Evolutionary conservation across 2,888 invertebrate species (phyloP).

Genomic region (Sceliomorpha sp.): DNA sequence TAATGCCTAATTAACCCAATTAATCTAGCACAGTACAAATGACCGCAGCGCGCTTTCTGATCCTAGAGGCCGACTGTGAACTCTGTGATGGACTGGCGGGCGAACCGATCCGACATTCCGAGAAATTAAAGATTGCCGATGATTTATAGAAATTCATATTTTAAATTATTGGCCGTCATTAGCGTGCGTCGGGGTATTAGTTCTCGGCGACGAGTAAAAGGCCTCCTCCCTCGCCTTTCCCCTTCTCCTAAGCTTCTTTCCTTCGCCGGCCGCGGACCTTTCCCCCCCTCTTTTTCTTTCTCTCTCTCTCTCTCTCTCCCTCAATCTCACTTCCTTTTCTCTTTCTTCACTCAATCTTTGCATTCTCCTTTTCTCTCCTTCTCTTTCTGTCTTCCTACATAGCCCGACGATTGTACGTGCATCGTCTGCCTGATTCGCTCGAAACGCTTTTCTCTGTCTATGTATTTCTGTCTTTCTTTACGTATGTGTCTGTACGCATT

Average conservation of each 20-base stretch:
- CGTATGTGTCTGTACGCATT: no score
- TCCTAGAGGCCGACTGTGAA: constrained; percentile 54
- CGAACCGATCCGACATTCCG: constrained; percentile 78
- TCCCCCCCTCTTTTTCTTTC: constrained; percentile 24
- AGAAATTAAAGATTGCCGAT: constrained; percentile 80
- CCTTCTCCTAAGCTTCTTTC: constrained; percentile 24
- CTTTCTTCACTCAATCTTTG: constrained; percentile 6
- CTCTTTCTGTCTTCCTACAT: constrained; percentile 25
- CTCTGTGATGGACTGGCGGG: constrained; percentile 73
- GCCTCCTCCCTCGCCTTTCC: constrained; percentile 28
- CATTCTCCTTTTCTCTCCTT: constrained; percentile 20
- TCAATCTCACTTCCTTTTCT: constrained; percentile 15
- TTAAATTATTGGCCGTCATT: constrained; percentile 80
- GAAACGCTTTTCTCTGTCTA: constrained; percentile 35
- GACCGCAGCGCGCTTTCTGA: constrained; percentile 70
- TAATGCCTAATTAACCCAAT: constrained; percentile 81
- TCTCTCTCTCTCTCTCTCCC: constrained; percentile 22
- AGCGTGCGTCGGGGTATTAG: constrained; percentile 65
- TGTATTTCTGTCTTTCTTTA: constrained; percentile 31
- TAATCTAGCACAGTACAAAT: constrained; percentile 80
- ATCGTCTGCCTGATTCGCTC: constrained; percentile 61
- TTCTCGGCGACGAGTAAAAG: constrained; percentile 50
- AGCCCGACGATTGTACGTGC: constrained; percentile 33
- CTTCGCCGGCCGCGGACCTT: constrained; percentile 40
- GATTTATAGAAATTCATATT: constrained; percentile 80